Percentiles rank a stretch among this genome's conserved stretches.
Conservation (phyloP, 2,113 vertebrate genomes). For the Micromys minutus region DNA sequence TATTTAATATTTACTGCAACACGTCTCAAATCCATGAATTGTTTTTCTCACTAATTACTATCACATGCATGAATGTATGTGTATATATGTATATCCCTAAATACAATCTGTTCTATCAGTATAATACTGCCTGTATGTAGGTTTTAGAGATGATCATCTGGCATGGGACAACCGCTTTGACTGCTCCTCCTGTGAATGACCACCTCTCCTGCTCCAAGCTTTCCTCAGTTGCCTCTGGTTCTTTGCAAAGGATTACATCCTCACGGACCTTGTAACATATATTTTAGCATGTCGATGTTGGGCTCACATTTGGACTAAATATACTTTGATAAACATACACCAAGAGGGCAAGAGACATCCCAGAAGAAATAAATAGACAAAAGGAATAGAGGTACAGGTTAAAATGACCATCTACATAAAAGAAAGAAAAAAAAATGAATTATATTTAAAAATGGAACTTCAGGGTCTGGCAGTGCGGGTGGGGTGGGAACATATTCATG, state of each 20-base stretch:
- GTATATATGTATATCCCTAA: neutral
- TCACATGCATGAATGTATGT: neutral
- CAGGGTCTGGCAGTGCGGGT: no score
- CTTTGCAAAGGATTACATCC: neutral
- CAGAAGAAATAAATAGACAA: neutral
- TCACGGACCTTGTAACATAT: neutral
- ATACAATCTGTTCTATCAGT: neutral
- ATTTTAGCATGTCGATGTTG: neutral
- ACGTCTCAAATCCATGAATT: neutral
- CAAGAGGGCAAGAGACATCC: neutral
- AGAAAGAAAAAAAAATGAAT: neutral
- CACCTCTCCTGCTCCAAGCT: neutral
- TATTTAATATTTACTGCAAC: no score
- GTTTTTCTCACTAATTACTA: neutral
- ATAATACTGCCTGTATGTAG: neutral
- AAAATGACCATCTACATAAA: neutral
- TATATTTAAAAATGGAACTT: neutral
- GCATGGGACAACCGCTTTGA: neutral
- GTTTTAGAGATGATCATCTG: neutral
- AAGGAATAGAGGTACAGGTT: neutral
- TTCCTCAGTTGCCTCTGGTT: neutral
- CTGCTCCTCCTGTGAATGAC: neutral
- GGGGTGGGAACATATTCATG: no score
- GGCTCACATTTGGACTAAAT: neutral
- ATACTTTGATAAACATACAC: neutral